These are phyloP conservation scores for Sebastes trivittatus DNA, from an alignment of 2,797 vertebrate species.

Conservation along the genomic window DNA sequence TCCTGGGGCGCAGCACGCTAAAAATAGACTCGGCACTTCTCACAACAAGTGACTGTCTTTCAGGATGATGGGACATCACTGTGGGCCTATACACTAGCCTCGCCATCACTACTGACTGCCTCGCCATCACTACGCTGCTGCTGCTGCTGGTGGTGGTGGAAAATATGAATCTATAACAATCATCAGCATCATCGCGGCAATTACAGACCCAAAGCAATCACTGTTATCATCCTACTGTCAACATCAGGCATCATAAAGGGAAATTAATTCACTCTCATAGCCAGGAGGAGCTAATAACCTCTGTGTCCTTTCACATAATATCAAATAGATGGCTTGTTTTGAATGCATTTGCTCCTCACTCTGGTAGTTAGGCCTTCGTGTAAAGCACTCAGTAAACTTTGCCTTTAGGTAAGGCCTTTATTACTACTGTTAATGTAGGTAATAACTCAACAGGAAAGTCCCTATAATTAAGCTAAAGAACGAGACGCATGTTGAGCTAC, in stretches of 20 bases:
- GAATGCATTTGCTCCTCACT: neutral
- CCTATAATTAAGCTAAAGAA: neutral
- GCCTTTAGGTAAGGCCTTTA: neutral
- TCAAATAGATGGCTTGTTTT: slow-evolving; percentile 15
- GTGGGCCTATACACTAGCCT: neutral
- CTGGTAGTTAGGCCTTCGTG: neutral
- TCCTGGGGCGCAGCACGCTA: slow-evolving; percentile 31
- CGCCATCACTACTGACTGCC: neutral
- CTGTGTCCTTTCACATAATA: slow-evolving; percentile 14
- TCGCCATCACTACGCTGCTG: neutral
- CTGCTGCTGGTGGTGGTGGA: neutral
- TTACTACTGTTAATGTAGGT: neutral
- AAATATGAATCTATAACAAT: slow-evolving; percentile 24
- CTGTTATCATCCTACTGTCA: slow-evolving; percentile 9
- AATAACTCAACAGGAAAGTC: slow-evolving; percentile 14
- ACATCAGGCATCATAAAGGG: slow-evolving; percentile 19
- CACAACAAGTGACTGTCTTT: slow-evolving; percentile 44
- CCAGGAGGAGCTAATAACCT: slow-evolving; percentile 24
- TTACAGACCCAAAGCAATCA: slow-evolving; percentile 12
- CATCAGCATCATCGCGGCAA: slow-evolving; percentile 9
- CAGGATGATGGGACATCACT: slow-evolving; percentile 28
- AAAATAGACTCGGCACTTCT: slow-evolving; percentile 63
- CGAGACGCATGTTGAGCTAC: slow-evolving; percentile 15
- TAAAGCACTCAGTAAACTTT: neutral
- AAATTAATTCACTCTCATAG: neutral